A percentile compares a stretch with the other conserved stretches of the same genome.
Evolutionary conservation across 2,797 vertebrate species (phyloP).

Genomic region (Eospalax fontanierii): DNA sequence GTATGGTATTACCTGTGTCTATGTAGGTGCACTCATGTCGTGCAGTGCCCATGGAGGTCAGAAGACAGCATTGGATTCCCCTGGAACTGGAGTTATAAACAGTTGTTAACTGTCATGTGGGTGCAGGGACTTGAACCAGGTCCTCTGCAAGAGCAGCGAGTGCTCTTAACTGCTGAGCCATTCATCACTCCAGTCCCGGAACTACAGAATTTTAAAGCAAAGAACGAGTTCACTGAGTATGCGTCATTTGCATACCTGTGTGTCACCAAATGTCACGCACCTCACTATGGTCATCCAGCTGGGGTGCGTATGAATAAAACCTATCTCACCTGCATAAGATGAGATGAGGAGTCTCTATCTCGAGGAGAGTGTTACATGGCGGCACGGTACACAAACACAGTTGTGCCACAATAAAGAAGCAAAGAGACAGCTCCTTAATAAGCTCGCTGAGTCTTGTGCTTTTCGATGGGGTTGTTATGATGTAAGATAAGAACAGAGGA

Average conservation of each 20-base stretch:
- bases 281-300: not conserved
- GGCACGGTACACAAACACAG: not conserved
- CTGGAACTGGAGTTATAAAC: too few species aligned
- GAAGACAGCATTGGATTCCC: too few species aligned
- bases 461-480: not conserved
- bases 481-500: not conserved
- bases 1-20: too few species aligned
- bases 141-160: too few species aligned
- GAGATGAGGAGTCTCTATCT: not conserved
- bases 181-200: not conserved
- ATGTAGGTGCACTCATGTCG: too few species aligned
- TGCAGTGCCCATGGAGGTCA: too few species aligned
- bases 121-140: too few species aligned
- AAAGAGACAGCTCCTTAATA: not conserved
- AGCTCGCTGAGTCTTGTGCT: not conserved
- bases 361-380: not conserved
- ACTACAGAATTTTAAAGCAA: slow-evolving; percentile 18
- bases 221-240: not conserved
- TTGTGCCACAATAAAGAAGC: not conserved
- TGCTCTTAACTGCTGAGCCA: too few species aligned
- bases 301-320: not conserved
- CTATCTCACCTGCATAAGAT: not conserved
- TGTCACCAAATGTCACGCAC: too few species aligned
- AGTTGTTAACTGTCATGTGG: too few species aligned
- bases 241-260: not conserved